phyloP scores from a whole-genome alignment of 2,888 invertebrate genomes.

The Polydrusus pterygomalis region DNA sequence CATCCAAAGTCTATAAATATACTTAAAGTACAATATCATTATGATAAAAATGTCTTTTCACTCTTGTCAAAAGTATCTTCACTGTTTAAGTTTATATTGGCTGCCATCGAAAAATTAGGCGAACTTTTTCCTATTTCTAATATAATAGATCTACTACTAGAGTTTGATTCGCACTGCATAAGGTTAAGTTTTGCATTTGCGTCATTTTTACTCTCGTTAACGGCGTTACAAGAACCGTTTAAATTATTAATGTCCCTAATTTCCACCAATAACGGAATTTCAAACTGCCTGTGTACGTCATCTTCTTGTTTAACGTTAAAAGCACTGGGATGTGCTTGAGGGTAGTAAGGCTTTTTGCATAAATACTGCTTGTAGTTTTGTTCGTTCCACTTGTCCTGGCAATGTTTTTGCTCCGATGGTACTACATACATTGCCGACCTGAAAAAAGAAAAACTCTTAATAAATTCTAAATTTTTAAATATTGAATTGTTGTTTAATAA shows the following conservation, averaged over 20 bases:
- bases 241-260: constrained; percentile 55
- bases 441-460: constrained; percentile 51
- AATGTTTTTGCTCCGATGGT: constrained; percentile 58
- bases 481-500: too few species aligned
- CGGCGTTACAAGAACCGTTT: constrained; percentile 39
- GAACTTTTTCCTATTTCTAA: constrained; percentile 62
- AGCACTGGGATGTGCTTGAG: constrained; percentile 58
- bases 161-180: constrained; percentile 58
- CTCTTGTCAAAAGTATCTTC: constrained; percentile 36
- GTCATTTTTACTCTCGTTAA: constrained; percentile 62
- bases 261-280: constrained; percentile 63
- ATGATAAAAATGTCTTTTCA: constrained; percentile 36
- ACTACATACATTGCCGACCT: constrained; percentile 63
- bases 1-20: background rate
- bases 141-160: constrained; percentile 59
- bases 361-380: constrained; percentile 57
- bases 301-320: constrained; percentile 57
- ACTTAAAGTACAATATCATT: constrained; percentile 3
- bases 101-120: constrained; percentile 43
- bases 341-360: constrained; percentile 54
- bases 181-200: constrained; percentile 63
- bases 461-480: background rate
- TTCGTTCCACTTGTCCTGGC: constrained; percentile 56
- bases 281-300: constrained; percentile 59
- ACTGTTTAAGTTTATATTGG: constrained; percentile 38